Evolutionary conservation across 2,113 vertebrate species (phyloP), one percentile per base, ranked within the genome.

Genomic region (Narcine bancroftii): DNA sequence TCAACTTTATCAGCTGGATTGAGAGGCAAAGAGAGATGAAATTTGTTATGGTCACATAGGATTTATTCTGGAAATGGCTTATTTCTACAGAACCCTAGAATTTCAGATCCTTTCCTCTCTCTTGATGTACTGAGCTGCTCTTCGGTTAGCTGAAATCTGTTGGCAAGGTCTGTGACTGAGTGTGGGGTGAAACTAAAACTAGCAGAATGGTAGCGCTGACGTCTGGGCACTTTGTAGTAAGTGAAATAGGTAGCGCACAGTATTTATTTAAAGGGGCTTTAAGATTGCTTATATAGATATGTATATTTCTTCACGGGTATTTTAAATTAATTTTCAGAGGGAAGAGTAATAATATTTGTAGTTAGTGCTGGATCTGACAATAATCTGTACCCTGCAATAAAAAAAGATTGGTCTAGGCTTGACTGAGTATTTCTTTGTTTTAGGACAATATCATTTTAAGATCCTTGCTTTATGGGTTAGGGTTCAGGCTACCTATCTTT

Each of bases 261-360:
- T 87, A 87, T 87, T 87, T 87, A 87, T 87, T 87, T 87, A 36
- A 56, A 87, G 81, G 81, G 81, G 81, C 56, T 87, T 87, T 87
- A 53, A 60, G 81, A 87, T 87, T 87, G 81, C 81, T 56, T 87
- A 53, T 83, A 87, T 87, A 87, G 81, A 87, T n/a, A 87, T 87
- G 81, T 87, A 87, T n/a, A 87, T 87, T 87, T 87, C 81, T 87
- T 87, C 81, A 87, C 33, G 5, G 81, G 81, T n/a, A 53, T 87
- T 87, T 50, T 87, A 87, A 87, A n/a, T 87, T 87, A 87, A 63
- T 60, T 63, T 56, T 87, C 24, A 19, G 81, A 33, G 33, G 11
- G 81, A 33, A 13, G 33, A 36, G 29, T 87, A 36, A n/a, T 17
- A 56, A 60, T 87, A 33, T 87, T 60, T 9, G 56, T 87, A 87